Evolutionary conservation across 2,888 invertebrate genomes (phyloP), one percentile per base, ranked within the genome.

Genomic region (Hypolimnas misippus): DNA sequence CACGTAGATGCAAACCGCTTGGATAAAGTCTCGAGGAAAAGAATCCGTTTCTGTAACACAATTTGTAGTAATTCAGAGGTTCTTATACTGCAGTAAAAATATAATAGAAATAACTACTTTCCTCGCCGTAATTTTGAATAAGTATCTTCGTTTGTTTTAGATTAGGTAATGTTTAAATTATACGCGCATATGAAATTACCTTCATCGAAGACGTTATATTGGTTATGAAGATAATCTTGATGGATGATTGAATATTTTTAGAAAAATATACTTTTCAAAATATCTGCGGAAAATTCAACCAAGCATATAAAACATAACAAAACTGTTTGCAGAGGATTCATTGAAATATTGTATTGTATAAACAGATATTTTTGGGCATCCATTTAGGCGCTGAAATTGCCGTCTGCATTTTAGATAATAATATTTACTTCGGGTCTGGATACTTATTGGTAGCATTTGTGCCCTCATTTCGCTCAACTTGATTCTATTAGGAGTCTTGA

Each of bases 401-500:
- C 44, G 19, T 46, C 44, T 46, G 44, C 44, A 21, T 21, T 70
- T 68, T 53, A 38, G 63, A 63, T 70, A 68, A 70, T 72, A 70
- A 68, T 70, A 65, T 71, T 67, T 72, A 66, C 62, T 70, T 69
- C 62, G 67, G 65, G 62, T 19, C 63, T 57, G 60, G 58, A 63
- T 58, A 69, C 55, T 68, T 69, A 66, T 57, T 53, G 62, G 55
- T 35, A 59, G 57, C 69, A 67, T 59, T 46, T 21, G 63, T 56
- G 65, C 54, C 65, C 60, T 55, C 49, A 52, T 64, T 68, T 63
- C 44, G 12, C 12, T 46, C 19, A 46, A 57, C 35, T 54, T 54
- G 57, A 65, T 61, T 65, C 57, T 54, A 65, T 61, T 65, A 61
- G 33, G 57, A 64, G 57, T 54, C 55, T 52, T 46, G 21, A 46